Base-by-base conservation (phyloP, 2,797 vertebrate genomes). In the Darevskia nairensis region DNA sequence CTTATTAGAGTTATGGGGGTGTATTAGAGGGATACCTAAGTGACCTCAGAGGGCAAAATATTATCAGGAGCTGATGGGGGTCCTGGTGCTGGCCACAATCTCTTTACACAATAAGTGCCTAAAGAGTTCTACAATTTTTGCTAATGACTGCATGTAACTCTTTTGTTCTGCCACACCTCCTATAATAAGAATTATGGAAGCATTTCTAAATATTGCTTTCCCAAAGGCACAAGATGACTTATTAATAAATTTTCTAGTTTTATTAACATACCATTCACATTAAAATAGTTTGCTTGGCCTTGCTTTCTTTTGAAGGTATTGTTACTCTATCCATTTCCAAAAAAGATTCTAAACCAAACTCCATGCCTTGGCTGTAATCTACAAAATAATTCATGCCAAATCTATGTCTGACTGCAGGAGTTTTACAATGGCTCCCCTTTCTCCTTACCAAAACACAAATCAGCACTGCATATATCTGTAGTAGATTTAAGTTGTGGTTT, bases 391-490 rank as follows among this genome's bases (percentile, higher is more conserved):
- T 17, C 79, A 75, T 23, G 39, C 71, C 59, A 44, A 64, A 82
- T 87, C 35, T 41, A 69, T 44, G 39, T 19, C 66, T 41, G 29
- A 15, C 76, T 35, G 44, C 41, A 76, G 29, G 44, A 77, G 64
- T 78, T 83, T 82, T 88, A 76, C 29, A 88, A 32, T 8, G 44
- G 27, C 41, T n/a, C n/a, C 44, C 2, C 8, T 8, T 68, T 77
- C 15, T 75, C 64, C 25, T n/a, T 55, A 39, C 61, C 76, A n/a
- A 82, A 88, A 32, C 11, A 83, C 32, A 88, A 87, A 77, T n/a
- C n/a, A 77, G 27, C 46, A n/a, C 25, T 83, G 17, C 10, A 69
- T 50, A 32, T 55, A 23, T 76, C 5, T 69, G 66, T 32, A 82
- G 61, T 8, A 82, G 44, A 39, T 41, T 81, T 32, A 69, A 79